Evolutionary conservation across 2,797 vertebrate species (phyloP).

Genomic region (Arctocebus calabarensis): DNA sequence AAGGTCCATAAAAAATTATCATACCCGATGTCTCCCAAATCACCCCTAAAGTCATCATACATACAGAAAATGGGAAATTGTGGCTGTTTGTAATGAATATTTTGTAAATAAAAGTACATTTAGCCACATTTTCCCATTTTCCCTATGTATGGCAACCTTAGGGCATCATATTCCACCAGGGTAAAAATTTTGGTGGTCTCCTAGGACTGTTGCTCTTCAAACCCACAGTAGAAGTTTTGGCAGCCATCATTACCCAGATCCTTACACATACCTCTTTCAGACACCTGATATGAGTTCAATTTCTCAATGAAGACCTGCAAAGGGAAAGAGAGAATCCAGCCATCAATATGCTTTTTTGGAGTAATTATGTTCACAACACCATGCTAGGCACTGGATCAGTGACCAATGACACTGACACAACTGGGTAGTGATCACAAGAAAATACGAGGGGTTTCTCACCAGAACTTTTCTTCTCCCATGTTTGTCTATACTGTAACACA

Average conservation of each 20-base stretch:
- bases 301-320: neutral
- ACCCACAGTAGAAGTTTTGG: neutral
- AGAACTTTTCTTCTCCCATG: neutral
- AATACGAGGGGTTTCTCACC: neutral
- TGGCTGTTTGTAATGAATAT: too few species aligned
- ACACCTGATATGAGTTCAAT: neutral
- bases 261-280: neutral
- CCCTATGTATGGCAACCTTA: too few species aligned
- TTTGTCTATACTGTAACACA: neutral
- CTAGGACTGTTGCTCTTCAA: neutral
- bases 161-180: neutral
- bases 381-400: neutral
- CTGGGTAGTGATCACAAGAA: neutral
- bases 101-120: too few species aligned
- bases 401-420: neutral
- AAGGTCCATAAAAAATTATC: neutral
- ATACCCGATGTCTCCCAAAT: too few species aligned
- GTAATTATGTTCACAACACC: neutral
- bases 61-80: too few species aligned
- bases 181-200: neutral
- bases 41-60: too few species aligned
- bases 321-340: neutral
- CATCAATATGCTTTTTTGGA: neutral
- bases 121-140: too few species aligned
- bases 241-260: neutral